Conservation (phyloP, 2,888 invertebrate genomes). For the Diadegma fenestrale region DNA sequence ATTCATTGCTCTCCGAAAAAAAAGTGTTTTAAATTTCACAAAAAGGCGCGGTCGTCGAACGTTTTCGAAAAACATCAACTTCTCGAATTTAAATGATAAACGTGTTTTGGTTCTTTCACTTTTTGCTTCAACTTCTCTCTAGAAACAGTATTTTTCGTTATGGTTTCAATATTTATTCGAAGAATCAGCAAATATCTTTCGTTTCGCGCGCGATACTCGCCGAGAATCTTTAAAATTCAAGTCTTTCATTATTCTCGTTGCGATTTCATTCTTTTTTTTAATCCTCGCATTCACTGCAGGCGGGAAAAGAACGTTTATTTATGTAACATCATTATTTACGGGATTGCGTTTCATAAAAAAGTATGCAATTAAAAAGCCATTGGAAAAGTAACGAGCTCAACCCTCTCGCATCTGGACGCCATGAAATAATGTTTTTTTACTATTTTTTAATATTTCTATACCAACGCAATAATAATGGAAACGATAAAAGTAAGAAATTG, state of each 20-base stretch:
- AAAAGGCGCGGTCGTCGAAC: constrained; percentile 38
- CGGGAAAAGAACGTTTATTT: constrained; percentile 14
- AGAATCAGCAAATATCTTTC: background rate
- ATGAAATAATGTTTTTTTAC: background rate
- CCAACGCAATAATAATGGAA: too few species aligned
- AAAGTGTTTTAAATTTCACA: background rate
- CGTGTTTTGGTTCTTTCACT: background rate
- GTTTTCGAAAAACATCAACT: constrained; percentile 41
- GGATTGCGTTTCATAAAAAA: background rate
- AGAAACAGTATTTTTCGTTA: constrained; percentile 55
- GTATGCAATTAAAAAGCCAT: background rate
- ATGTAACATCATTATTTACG: background rate
- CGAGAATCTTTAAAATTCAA: constrained; percentile 61
- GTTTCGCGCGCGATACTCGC: constrained; percentile 36
- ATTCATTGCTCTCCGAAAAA: background rate
- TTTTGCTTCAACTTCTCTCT: background rate
- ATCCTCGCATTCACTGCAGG: constrained; percentile 71
- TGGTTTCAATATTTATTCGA: constrained; percentile 14
- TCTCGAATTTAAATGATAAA: constrained; percentile 14
- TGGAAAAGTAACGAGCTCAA: background rate
- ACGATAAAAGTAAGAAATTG: too few species aligned
- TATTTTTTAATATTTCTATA: background rate
- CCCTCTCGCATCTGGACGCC: background rate
- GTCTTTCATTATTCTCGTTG: constrained; percentile 79
- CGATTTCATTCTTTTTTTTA: constrained; percentile 73